Evolutionary conservation across 2,888 invertebrate genomes (phyloP).

Genomic region (Priocnemis perturbator): DNA sequence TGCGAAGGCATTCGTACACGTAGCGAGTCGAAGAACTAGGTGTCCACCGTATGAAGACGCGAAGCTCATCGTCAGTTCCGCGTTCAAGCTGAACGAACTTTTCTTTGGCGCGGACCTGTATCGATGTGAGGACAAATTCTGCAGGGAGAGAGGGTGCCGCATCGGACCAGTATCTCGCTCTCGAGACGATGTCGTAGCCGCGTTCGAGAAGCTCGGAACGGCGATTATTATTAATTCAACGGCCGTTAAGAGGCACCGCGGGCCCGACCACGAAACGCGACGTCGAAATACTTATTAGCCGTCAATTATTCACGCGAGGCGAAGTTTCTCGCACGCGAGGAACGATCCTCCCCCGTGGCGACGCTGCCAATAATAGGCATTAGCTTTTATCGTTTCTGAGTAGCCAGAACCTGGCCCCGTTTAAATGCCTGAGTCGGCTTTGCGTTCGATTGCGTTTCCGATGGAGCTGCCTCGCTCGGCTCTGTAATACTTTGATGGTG

Average conservation of each 20-base stretch:
- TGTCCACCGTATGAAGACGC: background rate
- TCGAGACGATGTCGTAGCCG: conserved; percentile 1
- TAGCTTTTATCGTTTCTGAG: too few relatives aligned
- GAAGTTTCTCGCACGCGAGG: conserved; percentile 38
- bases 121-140: too few relatives aligned
- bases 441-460: too few relatives aligned
- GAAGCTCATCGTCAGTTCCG: background rate
- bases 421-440: background rate
- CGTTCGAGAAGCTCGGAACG: conserved; percentile 37
- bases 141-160: background rate
- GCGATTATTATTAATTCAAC: conserved; percentile 54
- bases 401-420: background rate
- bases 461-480: too few relatives aligned
- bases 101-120: too few relatives aligned
- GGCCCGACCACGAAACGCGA: conserved; percentile 39
- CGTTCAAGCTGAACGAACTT: background rate
- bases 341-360: background rate
- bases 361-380: background rate
- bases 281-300: conserved; percentile 47
- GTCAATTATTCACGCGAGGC: conserved; percentile 50
- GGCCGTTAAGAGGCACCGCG: conserved; percentile 40
- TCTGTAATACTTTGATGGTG: too few relatives aligned
- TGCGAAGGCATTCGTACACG: background rate
- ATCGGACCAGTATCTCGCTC: conserved; percentile 1
- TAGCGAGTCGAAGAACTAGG: conserved; percentile 17